Conservation (phyloP, 2,113 vertebrate genomes). For the Ctenomys sociabilis region DNA sequence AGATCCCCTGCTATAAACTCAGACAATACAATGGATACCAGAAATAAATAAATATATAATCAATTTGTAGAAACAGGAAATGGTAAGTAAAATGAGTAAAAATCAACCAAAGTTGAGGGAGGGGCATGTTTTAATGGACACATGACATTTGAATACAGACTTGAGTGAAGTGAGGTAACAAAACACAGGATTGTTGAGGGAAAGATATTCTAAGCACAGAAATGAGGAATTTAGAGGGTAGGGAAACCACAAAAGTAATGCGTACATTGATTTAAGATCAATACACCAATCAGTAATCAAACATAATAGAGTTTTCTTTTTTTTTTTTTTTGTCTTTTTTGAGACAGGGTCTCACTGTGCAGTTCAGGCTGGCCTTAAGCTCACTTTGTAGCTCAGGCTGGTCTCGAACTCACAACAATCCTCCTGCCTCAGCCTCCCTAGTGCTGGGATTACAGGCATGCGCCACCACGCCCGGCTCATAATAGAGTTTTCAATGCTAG, state of each 20-base stretch:
- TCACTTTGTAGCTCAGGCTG: too few relatives aligned
- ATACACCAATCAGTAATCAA: not conserved
- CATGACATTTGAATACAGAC: not conserved
- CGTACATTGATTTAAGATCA: not conserved
- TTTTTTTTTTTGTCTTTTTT: too few relatives aligned
- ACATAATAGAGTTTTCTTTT: not conserved
- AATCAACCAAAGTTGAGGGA: not conserved
- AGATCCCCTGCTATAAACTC: not conserved
- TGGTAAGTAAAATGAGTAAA: not conserved
- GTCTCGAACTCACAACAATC: too few relatives aligned
- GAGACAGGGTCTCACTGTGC: too few relatives aligned
- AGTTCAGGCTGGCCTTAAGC: too few relatives aligned
- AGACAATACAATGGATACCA: rapidly evolving
- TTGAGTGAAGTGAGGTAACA: not conserved
- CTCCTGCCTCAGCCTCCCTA: too few relatives aligned
- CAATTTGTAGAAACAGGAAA: not conserved
- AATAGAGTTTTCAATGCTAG: not conserved
- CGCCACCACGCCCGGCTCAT: too few relatives aligned
- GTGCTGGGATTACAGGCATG: too few relatives aligned
- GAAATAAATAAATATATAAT: not conserved
- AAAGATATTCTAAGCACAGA: not conserved
- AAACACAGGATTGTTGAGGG: not conserved
- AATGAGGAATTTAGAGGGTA: not conserved
- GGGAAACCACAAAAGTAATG: not conserved
- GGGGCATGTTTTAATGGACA: not conserved